Evolutionary conservation across 2,113 vertebrate genomes (phyloP).

Genomic region (Sylvicapra grimmia): DNA sequence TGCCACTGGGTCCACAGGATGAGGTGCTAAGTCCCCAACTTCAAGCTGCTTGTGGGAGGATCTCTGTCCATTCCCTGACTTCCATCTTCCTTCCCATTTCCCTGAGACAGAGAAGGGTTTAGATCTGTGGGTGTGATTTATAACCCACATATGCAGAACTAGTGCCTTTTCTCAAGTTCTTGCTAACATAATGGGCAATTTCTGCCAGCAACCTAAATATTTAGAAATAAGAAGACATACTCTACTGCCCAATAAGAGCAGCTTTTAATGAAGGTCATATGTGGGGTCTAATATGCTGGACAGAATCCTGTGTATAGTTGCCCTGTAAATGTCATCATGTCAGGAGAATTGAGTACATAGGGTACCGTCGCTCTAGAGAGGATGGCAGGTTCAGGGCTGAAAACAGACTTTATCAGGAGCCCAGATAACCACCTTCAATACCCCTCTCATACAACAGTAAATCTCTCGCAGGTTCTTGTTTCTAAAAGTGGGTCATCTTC

Average conservation of each 20-base stretch:
- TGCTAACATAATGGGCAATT: background rate
- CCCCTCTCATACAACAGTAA: background rate
- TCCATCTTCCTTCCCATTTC: background rate
- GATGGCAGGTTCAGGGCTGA: background rate
- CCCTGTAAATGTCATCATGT: background rate
- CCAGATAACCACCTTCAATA: background rate
- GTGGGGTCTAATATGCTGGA: background rate
- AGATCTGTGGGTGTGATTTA: background rate
- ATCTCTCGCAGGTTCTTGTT: slow-evolving; percentile 26
- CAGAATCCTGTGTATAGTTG: background rate
- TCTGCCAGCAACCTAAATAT: slow-evolving; percentile 26
- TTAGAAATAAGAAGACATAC: background rate
- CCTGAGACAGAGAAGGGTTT: background rate
- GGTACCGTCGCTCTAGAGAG: background rate
- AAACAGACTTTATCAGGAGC: background rate
- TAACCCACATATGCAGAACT: background rate
- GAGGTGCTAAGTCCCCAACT: no score
- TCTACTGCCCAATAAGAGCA: background rate
- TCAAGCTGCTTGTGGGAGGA: rapidly evolving
- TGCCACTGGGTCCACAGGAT: rapidly evolving
- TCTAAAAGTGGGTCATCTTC: slow-evolving; percentile 59
- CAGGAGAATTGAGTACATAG: background rate
- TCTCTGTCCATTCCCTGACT: background rate
- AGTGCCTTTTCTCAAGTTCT: background rate
- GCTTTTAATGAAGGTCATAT: background rate